Conservation (phyloP, 2,888 invertebrate species). For the Terebella lapidaria region DNA sequence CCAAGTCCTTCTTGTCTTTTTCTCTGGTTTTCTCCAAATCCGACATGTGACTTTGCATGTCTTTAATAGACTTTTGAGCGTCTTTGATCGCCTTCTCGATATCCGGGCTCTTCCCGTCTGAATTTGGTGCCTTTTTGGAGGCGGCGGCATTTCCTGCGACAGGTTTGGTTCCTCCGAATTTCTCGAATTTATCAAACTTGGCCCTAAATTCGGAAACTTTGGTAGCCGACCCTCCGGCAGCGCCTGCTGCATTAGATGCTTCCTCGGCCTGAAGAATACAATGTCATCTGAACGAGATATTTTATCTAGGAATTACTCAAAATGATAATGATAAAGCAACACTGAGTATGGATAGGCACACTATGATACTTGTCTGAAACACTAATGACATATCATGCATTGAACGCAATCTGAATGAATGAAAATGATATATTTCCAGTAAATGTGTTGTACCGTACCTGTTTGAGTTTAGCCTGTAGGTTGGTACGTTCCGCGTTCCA, state of each 20-base stretch:
- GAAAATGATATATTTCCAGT: too few species aligned
- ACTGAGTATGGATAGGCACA: too few species aligned
- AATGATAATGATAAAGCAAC: too few species aligned
- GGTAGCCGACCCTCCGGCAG: background rate
- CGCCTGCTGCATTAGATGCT: background rate
- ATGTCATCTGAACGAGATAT: too few species aligned
- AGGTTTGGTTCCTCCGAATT: background rate
- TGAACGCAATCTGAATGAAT: too few species aligned
- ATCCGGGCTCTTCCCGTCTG: background rate
- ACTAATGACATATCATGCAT: too few species aligned
- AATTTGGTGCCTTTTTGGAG: too few species aligned
- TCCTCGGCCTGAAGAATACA: background rate
- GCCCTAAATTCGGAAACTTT: slow-evolving; percentile 20
- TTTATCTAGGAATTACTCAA: too few species aligned
- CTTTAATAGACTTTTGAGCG: slow-evolving; percentile 37
- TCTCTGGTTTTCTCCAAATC: slow-evolving; percentile 37
- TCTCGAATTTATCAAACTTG: slow-evolving; percentile 24
- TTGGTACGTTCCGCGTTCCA: slow-evolving; percentile 34
- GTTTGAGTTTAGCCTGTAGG: slow-evolving; percentile 17
- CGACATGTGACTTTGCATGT: slow-evolving; percentile 41
- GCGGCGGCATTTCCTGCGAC: too few species aligned
- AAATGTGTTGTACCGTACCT: slow-evolving; percentile 15
- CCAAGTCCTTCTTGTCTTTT: slow-evolving; percentile 62
- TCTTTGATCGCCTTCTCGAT: slow-evolving; percentile 23
- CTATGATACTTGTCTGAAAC: too few species aligned